Evolutionary conservation across 2,888 invertebrate species (phyloP).

Genomic region (Lasioglossum marginatum): DNA sequence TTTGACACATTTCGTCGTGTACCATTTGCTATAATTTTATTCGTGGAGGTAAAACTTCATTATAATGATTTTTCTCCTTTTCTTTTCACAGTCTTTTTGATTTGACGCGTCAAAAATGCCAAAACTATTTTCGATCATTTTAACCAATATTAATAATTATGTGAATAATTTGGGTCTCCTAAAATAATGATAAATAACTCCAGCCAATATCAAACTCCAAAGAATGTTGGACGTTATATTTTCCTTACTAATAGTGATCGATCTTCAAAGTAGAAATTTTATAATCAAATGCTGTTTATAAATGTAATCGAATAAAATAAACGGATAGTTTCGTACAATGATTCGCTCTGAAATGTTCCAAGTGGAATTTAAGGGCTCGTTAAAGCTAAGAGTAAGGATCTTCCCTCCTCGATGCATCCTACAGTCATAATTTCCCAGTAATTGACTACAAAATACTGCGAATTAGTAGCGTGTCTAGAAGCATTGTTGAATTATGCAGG

Average conservation of each 20-base stretch:
- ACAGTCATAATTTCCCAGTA: constrained; percentile 43
- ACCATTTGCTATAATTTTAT: not conserved
- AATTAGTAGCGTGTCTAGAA: constrained; percentile 24
- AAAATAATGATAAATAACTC: not conserved
- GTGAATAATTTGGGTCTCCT: not conserved
- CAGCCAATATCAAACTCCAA: not conserved
- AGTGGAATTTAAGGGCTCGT: constrained; percentile 16
- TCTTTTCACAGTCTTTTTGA: too few relatives aligned
- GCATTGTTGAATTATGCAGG: constrained; percentile 43
- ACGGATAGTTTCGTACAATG: not conserved
- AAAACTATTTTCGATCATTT: too few relatives aligned
- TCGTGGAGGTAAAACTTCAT: too few relatives aligned
- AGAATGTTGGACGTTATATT: not conserved
- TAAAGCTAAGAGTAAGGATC: not conserved
- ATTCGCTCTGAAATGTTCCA: not conserved
- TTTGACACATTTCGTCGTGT: too few relatives aligned
- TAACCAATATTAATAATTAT: not conserved
- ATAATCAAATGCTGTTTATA: not conserved
- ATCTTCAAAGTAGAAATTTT: not conserved
- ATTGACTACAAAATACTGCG: constrained; percentile 49
- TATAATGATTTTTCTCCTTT: not conserved
- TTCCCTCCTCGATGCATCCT: constrained; percentile 15
- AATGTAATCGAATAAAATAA: not conserved
- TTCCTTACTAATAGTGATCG: not conserved
- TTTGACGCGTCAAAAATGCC: too few relatives aligned